These are phyloP conservation scores for Pristionchus arcanus DNA, from an alignment of 2,888 invertebrate species.

Conservation along the genomic window DNA sequence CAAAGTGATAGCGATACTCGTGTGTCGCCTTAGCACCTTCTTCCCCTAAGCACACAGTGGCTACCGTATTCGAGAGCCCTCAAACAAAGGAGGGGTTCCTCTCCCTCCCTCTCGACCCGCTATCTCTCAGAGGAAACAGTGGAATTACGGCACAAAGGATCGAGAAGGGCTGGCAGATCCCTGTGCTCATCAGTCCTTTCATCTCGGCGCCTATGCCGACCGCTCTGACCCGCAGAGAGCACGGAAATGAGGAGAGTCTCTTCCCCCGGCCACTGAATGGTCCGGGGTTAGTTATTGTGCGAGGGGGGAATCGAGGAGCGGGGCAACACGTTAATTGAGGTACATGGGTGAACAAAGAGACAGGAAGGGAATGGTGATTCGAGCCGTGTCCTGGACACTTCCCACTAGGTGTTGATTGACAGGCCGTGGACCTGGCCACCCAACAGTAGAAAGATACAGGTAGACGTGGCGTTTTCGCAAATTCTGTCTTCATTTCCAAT, in stretches of 20 bases:
- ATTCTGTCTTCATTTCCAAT: no score
- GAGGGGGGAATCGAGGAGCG: slow-evolving; percentile 1
- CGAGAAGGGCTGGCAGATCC: slow-evolving; percentile 20
- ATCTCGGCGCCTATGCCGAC: not conserved
- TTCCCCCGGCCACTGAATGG: not conserved
- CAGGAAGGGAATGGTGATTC: not conserved
- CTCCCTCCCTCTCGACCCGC: not conserved
- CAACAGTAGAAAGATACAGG: no score
- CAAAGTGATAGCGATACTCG: slow-evolving; percentile 45
- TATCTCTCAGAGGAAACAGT: slow-evolving; percentile 32
- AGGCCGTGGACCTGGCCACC: not conserved
- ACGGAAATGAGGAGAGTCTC: not conserved
- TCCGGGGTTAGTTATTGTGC: slow-evolving; percentile 40
- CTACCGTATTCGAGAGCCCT: slow-evolving; percentile 35
- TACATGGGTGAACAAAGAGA: slow-evolving; percentile 21
- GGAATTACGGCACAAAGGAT: slow-evolving; percentile 36
- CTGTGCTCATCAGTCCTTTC: not conserved
- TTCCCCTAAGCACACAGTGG: not conserved
- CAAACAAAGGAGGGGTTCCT: slow-evolving; percentile 28
- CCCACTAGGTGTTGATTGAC: not conserved
- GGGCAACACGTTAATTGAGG: slow-evolving; percentile 43
- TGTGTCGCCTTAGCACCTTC: slow-evolving; percentile 30
- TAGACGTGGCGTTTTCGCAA: no score
- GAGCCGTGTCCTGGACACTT: not conserved
- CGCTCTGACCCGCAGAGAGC: not conserved